A percentile compares a stretch with the other conserved stretches of the same genome.
Evolutionary conservation across 1,140 invertebrate species (phyloP).

Genomic region (Charaxes varanes): DNA sequence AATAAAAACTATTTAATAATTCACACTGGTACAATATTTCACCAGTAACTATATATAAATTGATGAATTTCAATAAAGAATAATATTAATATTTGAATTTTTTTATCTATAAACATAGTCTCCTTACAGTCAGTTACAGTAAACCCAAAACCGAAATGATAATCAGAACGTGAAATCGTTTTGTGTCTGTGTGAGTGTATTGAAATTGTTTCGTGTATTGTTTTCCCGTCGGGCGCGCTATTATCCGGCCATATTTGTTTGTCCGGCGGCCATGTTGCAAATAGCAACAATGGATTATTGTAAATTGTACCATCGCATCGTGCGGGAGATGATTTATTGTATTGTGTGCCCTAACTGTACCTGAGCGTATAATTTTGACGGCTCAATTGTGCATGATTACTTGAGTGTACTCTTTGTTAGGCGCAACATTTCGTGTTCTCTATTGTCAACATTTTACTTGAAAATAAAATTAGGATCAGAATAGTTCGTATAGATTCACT

Average conservation of each 20-base stretch:
- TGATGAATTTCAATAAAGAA: no score
- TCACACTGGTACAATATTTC: no score
- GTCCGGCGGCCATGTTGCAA: slow-evolving; percentile 17
- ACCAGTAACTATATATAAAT: no score
- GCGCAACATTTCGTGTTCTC: no score
- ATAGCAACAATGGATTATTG: slow-evolving; percentile 41
- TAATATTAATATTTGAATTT: no score
- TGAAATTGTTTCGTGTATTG: slow-evolving; percentile 11
- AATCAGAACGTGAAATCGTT: neutral
- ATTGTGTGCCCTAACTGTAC: slow-evolving; percentile 48
- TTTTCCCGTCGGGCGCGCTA: slow-evolving; percentile 12
- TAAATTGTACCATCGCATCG: slow-evolving; percentile 46
- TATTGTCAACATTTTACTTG: no score
- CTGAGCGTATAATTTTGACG: slow-evolving; percentile 50
- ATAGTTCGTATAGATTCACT: no score
- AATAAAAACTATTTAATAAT: no score
- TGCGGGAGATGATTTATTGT: slow-evolving; percentile 47
- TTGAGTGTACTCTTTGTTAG: slow-evolving; percentile 29
- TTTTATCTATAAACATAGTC: no score
- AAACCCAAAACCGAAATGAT: no score
- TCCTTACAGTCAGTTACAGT: slow-evolving; percentile 3
- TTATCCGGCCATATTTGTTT: slow-evolving; percentile 20
- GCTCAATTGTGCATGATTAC: slow-evolving; percentile 61
- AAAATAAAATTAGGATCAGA: slow-evolving; percentile 1
- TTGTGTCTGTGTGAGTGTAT: neutral